Percentiles rank a stretch among this genome's conserved stretches.
Evolutionary conservation across 1,140 invertebrate genomes (phyloP).

Genomic region (Heliothis virescens): DNA sequence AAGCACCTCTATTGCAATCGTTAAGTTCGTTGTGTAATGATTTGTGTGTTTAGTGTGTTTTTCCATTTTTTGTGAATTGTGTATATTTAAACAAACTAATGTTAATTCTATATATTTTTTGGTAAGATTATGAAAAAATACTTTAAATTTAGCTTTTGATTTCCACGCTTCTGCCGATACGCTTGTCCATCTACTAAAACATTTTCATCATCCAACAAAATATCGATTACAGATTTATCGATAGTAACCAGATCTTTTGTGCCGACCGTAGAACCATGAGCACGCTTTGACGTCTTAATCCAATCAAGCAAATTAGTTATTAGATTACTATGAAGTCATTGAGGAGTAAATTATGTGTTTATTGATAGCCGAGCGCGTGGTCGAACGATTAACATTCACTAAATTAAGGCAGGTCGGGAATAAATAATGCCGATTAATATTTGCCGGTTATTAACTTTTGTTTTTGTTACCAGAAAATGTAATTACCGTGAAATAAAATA

Average conservation of each 20-base stretch:
- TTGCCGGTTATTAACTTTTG: constrained; percentile 35
- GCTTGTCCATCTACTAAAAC: neutral
- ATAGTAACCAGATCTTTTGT: constrained; percentile 75
- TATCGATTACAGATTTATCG: constrained; percentile 56
- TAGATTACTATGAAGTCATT: constrained; percentile 68
- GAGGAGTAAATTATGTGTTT: constrained; percentile 69
- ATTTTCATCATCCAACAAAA: constrained; percentile 27
- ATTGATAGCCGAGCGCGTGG: constrained; percentile 61
- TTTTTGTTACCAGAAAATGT: constrained; percentile 35
- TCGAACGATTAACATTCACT: constrained; percentile 69
- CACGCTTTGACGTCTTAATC: constrained; percentile 82
- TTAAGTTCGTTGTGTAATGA: too few relatives aligned
- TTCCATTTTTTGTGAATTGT: too few relatives aligned
- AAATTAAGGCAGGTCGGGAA: constrained; percentile 73
- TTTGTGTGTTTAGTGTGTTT: too few relatives aligned
- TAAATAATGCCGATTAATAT: constrained; percentile 52
- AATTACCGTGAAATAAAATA: constrained; percentile 42
- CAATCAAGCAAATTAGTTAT: constrained; percentile 81
- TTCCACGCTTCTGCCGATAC: neutral
- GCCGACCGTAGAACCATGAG: constrained; percentile 67
- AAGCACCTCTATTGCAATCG: too few relatives aligned
- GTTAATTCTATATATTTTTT: too few relatives aligned
- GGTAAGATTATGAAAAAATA: too few relatives aligned
- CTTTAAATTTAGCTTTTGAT: neutral
- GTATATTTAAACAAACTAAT: too few relatives aligned